These are phyloP conservation scores for Spodoptera littoralis DNA, from an alignment of 2,888 invertebrate species.

Conservation along the genomic window DNA sequence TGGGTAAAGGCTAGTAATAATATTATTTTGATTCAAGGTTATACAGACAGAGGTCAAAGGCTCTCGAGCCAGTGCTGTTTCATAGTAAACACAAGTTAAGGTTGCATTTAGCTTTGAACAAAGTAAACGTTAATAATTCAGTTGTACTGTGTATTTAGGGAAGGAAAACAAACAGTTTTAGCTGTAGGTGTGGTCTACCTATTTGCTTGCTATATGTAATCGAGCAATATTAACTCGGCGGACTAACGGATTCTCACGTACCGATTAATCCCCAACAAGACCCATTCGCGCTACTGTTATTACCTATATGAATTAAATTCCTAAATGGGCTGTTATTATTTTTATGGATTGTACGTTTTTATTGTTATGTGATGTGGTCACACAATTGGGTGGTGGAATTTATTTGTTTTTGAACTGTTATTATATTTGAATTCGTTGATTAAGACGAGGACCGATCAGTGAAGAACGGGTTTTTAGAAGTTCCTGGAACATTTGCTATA, in stretches of 20 bases:
- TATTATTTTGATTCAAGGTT: too few relatives aligned
- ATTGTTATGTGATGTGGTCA: conserved; percentile 10
- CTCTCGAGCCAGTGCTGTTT: not conserved
- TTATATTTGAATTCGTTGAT: not conserved
- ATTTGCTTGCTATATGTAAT: conserved; percentile 44
- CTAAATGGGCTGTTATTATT: conserved; percentile 27
- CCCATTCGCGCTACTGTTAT: conserved; percentile 32
- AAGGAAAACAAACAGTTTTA: conserved; percentile 8
- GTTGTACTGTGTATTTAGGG: not conserved
- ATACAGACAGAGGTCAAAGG: too few relatives aligned
- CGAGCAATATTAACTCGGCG: conserved; percentile 39
- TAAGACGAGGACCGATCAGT: too few relatives aligned
- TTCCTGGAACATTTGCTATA: too few relatives aligned
- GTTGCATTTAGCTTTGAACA: not conserved
- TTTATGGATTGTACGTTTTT: conserved; percentile 27
- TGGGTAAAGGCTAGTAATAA: too few relatives aligned
- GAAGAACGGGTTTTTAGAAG: too few relatives aligned
- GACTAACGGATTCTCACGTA: conserved; percentile 47
- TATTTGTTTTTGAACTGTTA: conserved; percentile 3
- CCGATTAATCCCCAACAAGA: conserved; percentile 41
- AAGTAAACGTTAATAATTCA: conserved; percentile 3
- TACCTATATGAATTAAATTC: conserved; percentile 31
- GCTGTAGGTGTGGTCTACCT: conserved; percentile 27
- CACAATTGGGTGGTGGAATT: conserved; percentile 4
- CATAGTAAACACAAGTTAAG: conserved; percentile 5